Evolutionary conservation across 2,797 vertebrate genomes (phyloP).

Genomic region (Picus viridis): DNA sequence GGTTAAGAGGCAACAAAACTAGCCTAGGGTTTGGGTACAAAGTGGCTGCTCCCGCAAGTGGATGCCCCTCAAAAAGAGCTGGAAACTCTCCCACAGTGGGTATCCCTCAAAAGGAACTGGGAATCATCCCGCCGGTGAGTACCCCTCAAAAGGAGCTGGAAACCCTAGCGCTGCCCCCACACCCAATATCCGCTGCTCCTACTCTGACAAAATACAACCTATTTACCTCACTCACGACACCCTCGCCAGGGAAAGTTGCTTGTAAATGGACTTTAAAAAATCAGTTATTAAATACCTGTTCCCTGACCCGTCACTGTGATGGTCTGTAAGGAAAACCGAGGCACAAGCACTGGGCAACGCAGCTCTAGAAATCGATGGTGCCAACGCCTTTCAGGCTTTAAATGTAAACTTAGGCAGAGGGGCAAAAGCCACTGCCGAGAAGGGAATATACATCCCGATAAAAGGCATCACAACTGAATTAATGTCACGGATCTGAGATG

Average conservation of each 20-base stretch:
- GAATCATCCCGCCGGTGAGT: not conserved
- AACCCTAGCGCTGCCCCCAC: rapidly evolving
- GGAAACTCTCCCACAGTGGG: not conserved
- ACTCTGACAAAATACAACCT: not conserved
- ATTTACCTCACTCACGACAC: not conserved
- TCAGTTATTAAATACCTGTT: not conserved
- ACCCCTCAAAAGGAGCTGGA: not conserved
- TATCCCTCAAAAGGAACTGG: not conserved
- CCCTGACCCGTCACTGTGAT: not conserved
- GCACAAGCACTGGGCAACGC: rapidly evolving
- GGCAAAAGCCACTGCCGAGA: not conserved
- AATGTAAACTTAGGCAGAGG: not conserved
- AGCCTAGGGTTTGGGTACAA: not conserved
- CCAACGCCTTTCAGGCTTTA: not conserved
- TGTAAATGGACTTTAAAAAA: not conserved
- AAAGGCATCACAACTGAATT: not conserved
- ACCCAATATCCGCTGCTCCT: not conserved
- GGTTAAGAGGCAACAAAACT: not conserved
- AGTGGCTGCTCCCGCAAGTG: not conserved
- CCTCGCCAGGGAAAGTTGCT: not conserved
- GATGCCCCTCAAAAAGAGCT: not conserved
- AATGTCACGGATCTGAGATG: not conserved
- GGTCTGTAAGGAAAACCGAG: not conserved
- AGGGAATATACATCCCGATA: not conserved
- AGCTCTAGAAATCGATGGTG: not conserved